phyloP scores from a whole-genome alignment of 2,113 vertebrate genomes.

The Hyperopisus bebe region DNA sequence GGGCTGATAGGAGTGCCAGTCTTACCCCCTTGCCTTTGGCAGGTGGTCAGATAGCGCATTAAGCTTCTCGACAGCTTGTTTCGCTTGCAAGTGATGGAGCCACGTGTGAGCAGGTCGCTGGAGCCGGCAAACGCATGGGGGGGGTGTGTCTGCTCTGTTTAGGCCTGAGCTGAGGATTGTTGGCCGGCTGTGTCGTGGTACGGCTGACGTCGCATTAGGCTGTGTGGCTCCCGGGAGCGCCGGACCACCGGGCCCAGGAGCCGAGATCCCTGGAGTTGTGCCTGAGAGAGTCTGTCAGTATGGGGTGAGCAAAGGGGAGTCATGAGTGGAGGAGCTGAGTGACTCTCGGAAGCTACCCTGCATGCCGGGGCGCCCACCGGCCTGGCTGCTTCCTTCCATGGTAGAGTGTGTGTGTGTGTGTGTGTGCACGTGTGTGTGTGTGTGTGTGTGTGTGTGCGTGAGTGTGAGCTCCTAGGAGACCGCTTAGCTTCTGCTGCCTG shows the following conservation, averaged over 20 bases:
- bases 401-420: not conserved
- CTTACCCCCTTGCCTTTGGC: not conserved
- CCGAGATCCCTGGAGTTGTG: not conserved
- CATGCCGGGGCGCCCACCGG: not conserved
- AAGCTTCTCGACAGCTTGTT: no score
- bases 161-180: not conserved
- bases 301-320: not conserved
- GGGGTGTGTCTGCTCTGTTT: not conserved
- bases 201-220: not conserved
- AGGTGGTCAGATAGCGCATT: not conserved
- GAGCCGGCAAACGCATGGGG: not conserved
- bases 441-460: not conserved
- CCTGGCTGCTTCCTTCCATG: not conserved
- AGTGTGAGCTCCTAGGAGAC: not conserved
- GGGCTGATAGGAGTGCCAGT: not conserved
- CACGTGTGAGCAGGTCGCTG: not conserved
- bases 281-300: not conserved
- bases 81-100: not conserved
- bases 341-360: not conserved
- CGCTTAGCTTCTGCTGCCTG: not conserved
- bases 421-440: not conserved
- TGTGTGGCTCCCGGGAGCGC: not conserved
- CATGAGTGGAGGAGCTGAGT: not conserved
- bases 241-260: not conserved
- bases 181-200: not conserved